These are phyloP conservation scores for Drosophila repleta DNA, from an alignment of 1,140 invertebrate species.

Conservation along the genomic window DNA sequence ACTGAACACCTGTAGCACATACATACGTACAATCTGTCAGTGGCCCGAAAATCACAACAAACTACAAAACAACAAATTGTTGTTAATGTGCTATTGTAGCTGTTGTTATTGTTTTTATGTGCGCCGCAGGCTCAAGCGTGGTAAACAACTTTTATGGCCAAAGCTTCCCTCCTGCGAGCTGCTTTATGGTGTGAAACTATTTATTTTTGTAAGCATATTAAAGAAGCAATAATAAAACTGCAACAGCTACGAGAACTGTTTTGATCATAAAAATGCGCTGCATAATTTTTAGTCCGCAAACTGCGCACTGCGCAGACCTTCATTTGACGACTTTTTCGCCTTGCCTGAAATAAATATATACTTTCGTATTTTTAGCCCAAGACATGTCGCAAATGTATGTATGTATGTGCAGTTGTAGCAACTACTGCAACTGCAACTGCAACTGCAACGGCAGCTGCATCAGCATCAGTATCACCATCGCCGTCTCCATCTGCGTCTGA, in stretches of 20 bases:
- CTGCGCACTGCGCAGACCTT: slow-evolving; percentile 38
- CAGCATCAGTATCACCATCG: background rate
- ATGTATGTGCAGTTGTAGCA: background rate
- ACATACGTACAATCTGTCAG: slow-evolving; percentile 45
- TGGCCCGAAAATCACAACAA: slow-evolving; percentile 73
- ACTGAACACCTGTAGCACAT: slow-evolving; percentile 66
- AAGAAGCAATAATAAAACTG: slow-evolving; percentile 59
- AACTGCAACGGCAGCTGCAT: background rate
- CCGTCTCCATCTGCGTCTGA: slow-evolving; percentile 1
- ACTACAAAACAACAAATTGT: slow-evolving; percentile 50
- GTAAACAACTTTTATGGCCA: slow-evolving; percentile 78
- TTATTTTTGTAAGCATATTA: slow-evolving; percentile 81
- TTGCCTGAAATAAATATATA: slow-evolving; percentile 35
- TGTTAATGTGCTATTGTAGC: slow-evolving; percentile 60
- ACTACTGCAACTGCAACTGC: background rate
- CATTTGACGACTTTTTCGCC: slow-evolving; percentile 34
- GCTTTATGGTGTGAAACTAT: slow-evolving; percentile 78
- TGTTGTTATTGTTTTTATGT: slow-evolving; percentile 64
- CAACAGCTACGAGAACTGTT: slow-evolving; percentile 36
- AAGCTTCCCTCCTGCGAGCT: slow-evolving; percentile 2
- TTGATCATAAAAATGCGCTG: slow-evolving; percentile 40
- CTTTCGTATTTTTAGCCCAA: slow-evolving; percentile 37
- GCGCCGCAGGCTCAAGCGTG: slow-evolving; percentile 67
- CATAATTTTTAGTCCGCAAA: slow-evolving; percentile 41
- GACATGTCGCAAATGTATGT: slow-evolving; percentile 25